phyloP scores from a whole-genome alignment of 2,113 vertebrate genomes.

The Andinoacara biseriatus region DNA sequence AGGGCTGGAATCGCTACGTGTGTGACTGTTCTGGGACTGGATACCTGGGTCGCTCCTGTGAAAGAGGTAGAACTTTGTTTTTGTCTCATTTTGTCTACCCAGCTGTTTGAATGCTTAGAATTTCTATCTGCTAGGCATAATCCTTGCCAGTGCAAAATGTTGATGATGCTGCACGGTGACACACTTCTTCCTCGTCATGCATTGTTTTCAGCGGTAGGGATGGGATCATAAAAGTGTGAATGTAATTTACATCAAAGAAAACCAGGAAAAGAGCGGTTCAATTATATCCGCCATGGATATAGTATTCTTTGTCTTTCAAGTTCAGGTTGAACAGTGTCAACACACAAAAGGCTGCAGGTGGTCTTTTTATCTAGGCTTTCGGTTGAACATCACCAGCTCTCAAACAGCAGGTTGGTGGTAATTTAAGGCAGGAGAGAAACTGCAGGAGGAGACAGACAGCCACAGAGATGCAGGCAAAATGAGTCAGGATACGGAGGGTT shows the following conservation, averaged over 20 bases:
- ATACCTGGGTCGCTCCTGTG: slow-evolving; percentile 93
- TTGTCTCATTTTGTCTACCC: not conserved
- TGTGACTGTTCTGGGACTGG: slow-evolving; percentile 97
- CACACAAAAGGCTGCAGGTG: slow-evolving; percentile 9
- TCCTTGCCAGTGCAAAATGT: slow-evolving; percentile 2
- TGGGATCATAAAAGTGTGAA: not conserved
- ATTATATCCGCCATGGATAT: not conserved
- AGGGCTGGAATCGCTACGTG: slow-evolving; percentile 98
- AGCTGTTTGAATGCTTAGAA: not conserved
- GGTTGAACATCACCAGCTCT: slow-evolving; percentile 19
- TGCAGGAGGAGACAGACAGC: slow-evolving; percentile 14
- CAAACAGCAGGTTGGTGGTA: slow-evolving; percentile 20
- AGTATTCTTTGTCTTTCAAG: slow-evolving; percentile 30
- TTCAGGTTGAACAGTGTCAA: slow-evolving; percentile 1
- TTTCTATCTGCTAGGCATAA: not conserved
- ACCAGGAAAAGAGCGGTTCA: not conserved
- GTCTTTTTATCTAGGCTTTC: slow-evolving; percentile 31
- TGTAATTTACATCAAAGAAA: slow-evolving; percentile 23
- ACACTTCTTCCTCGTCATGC: not conserved
- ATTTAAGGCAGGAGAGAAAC: not conserved
- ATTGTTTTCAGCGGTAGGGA: slow-evolving; percentile 1
- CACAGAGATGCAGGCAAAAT: slow-evolving; percentile 33
- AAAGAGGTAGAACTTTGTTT: slow-evolving; percentile 87
- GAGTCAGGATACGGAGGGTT: slow-evolving; percentile 15
- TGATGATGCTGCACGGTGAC: not conserved